Evolutionary conservation across 2,888 invertebrate species (phyloP), one percentile per base, ranked within the genome.

Genomic region (Celastrina argiolus): DNA sequence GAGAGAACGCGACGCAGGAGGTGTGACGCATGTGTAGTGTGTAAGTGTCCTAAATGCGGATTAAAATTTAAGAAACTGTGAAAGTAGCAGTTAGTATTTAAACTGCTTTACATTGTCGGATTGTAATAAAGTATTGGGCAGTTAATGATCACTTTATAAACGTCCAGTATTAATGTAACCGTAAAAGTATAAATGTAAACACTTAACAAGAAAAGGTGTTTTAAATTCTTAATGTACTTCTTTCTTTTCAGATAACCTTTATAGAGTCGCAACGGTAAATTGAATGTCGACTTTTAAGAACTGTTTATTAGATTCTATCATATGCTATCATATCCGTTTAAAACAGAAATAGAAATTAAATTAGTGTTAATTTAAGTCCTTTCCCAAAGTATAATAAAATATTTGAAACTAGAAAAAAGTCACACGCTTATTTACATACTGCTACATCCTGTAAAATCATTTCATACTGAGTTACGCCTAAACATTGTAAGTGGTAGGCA

Each of bases 161-260:
- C 14, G 12, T 61, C 12, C 12, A 39, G 16, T 22, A 61, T 22
- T 18, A 6, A 26, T 36, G 22, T 61, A 39, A 61, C 61, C 22
- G 18, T 61, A 34, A 31, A 61, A 18, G 39, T 61, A 22, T 34
- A 61, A 34, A 36, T 36, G 39, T 36, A 39, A 61, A 22, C 22
- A 39, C 36, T 18, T 22, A 61, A 61, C 36, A 39, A 61, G 59
- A 34, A 59, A 59, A 59, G 34, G 36, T 22, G 31, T 59, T 61
- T 59, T 39, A 18, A 59, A 59, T 34, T 31, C 12, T 61, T 56
- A 56, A 22, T 56, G 26, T 28, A 22, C 10, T 12, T 12, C 31
- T 18, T 59, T 34, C 22, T 59, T 59, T 61, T 22, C 61, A 22
- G 34, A 39, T 61, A 22, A 36, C 61, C 39, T 61, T 36, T 34